A percentile compares a stretch with the other conserved stretches of the same genome.
Conservation (phyloP, 1,140 invertebrate species). For the Drosophila tristis region DNA sequence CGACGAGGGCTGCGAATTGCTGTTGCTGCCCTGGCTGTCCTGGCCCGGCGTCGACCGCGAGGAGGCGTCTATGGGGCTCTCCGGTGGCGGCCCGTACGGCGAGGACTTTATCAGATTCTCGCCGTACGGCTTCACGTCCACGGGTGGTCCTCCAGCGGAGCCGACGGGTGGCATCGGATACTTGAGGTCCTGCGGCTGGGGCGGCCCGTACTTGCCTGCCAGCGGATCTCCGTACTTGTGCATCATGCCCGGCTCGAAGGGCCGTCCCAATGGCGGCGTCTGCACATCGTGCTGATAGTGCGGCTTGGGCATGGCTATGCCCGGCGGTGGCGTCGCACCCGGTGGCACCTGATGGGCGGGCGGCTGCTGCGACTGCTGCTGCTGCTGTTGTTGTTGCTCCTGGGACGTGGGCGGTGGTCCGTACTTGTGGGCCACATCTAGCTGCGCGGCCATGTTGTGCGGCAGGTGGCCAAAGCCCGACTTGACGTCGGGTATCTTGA, state of each 20-base stretch:
- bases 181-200: constrained; percentile 78
- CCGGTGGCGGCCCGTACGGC: constrained; percentile 72
- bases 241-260: constrained; percentile 81
- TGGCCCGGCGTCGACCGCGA: constrained; percentile 81
- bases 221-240: constrained; percentile 83
- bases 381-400: constrained; percentile 41
- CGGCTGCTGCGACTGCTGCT: constrained; percentile 39
- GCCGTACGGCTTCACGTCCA: constrained; percentile 59
- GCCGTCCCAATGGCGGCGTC: constrained; percentile 71
- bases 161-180: constrained; percentile 79
- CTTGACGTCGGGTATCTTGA: constrained; percentile 80
- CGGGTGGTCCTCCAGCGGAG: constrained; percentile 38
- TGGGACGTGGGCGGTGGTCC: constrained; percentile 40
- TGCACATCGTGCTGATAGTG: constrained; percentile 82
- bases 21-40: constrained; percentile 84
- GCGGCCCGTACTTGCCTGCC: constrained; percentile 70
- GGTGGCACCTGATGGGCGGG: constrained; percentile 64
- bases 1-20: constrained; percentile 80
- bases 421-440: constrained; percentile 62
- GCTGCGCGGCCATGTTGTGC: constrained; percentile 47
- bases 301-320: constrained; percentile 81
- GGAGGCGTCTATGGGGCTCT: constrained; percentile 82
- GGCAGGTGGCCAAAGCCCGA: constrained; percentile 66
- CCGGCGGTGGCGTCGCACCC: constrained; percentile 68
- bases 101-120: constrained; percentile 83